Evolutionary conservation across 2,888 invertebrate genomes (phyloP), one percentile per base, ranked within the genome.

Genomic region (Aspidiotus rigidus): DNA sequence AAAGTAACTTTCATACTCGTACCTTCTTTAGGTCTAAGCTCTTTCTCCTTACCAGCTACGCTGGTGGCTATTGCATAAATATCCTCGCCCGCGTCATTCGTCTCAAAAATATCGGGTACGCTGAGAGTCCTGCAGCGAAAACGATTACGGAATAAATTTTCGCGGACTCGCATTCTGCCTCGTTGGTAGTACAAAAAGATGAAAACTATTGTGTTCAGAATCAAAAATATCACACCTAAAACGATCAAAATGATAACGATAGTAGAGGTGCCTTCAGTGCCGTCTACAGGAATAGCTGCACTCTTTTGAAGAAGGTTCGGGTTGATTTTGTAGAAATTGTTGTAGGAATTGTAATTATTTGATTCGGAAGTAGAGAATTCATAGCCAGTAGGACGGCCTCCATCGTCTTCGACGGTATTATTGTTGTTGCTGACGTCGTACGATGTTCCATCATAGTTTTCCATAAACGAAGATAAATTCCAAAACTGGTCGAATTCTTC

Each of bases 401-500:
- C n/a, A 39, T 66, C 66, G 53, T 66, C 66, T 57, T 57, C 57
- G 7, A 17, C 60, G 11, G 7, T 17, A 28, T 64, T 57, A 7
- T 55, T 41, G 11, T 39, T 28, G 39, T 13, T 39, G 9, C 16
- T 39, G 59, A 28, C 59, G 8, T 28, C 59, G 28, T 10, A 11
- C 17, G 28, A 11, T 28, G 28, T 39, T 59, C 59, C 56, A 13
- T 57, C 59, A 15, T 64, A 41, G 10, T 39, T 16, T 11, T 66
- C 40, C 42, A 17, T 66, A 10, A 66, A 49, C 49, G 60, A 42
- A n/a, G 40, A 42, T 41, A 93, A 93, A 73, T 89, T 86, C 95
- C 95, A 95, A 76, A 89, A 91, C 60, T 84, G 85, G 75, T 91
- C 86, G 75, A 88, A 87, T 72, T 86, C 85, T 7, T 85, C 82